Conservation (phyloP, 2,888 invertebrate species). For the Dorcus parallelipipedus region DNA sequence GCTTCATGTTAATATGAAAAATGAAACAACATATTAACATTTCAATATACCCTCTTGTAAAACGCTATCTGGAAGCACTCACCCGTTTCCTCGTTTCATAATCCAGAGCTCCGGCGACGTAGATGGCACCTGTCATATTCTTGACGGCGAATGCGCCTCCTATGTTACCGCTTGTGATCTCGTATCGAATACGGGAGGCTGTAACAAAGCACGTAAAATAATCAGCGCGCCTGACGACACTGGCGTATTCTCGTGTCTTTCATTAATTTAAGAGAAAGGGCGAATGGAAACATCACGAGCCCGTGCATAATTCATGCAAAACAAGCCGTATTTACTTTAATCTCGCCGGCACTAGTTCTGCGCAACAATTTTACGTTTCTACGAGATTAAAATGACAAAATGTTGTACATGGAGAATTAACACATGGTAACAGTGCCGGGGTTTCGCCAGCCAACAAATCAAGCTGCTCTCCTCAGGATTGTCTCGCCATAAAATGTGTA, state of each 20-base stretch:
- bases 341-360: no score
- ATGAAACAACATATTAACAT: no score
- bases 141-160: conserved; percentile 97
- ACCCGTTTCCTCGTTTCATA: conserved; percentile 95
- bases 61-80: conserved; percentile 50
- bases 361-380: conserved; percentile 7
- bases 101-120: conserved; percentile 94
- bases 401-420: neutral
- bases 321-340: no score
- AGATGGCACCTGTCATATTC: conserved; percentile 98
- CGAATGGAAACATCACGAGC: no score
- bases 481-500: conserved; percentile 19
- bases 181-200: conserved; percentile 99
- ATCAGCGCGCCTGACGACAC: neutral
- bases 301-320: no score
- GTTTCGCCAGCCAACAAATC: conserved; percentile 16
- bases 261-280: no score
- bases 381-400: conserved; percentile 15
- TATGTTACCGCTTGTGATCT: conserved; percentile 98
- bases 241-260: no score
- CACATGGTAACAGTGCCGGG: neutral
- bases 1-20: no score
- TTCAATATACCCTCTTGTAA: conserved; percentile 5
- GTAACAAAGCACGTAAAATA: conserved; percentile 43
- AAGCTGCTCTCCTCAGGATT: conserved; percentile 15